Conservation (phyloP, 2,113 vertebrate genomes). For the Scolopax mira region DNA sequence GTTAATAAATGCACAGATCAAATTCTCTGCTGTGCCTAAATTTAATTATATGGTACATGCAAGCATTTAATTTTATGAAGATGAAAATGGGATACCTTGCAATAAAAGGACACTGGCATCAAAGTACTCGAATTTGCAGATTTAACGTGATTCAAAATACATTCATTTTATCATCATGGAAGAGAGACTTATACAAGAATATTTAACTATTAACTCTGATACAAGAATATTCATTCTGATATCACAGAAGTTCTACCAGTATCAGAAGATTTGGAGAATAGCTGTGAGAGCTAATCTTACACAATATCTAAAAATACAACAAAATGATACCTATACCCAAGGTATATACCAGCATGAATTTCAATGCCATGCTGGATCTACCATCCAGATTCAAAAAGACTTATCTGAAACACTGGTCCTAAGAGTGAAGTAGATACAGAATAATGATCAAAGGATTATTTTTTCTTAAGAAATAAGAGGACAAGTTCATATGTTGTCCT, state of each 20-base stretch:
- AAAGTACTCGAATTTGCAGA: constrained; percentile 63
- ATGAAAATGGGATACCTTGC: constrained; percentile 65
- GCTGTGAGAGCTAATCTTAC: constrained; percentile 22
- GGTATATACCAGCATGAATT: neutral
- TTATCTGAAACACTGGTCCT: neutral
- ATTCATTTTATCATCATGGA: constrained; percentile 51
- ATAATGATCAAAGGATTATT: neutral
- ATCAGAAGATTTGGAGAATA: neutral
- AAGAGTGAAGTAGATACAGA: neutral
- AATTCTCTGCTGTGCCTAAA: constrained; percentile 60
- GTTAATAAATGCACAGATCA: constrained; percentile 62
- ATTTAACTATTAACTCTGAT: constrained; percentile 8
- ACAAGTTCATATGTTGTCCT: neutral
- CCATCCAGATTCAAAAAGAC: neutral
- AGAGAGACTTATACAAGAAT: neutral
- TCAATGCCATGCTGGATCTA: neutral
- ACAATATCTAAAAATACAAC: neutral
- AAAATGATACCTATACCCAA: neutral
- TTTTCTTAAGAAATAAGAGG: neutral
- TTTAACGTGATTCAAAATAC: constrained; percentile 65
- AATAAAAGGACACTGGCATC: constrained; percentile 63
- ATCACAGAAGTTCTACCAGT: neutral
- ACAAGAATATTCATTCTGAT: constrained; percentile 1
- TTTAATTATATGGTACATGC: constrained; percentile 72
- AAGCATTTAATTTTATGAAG: constrained; percentile 75